These are phyloP conservation scores for Mycteria americana DNA, from an alignment of 2,797 vertebrate species.

Conservation along the genomic window DNA sequence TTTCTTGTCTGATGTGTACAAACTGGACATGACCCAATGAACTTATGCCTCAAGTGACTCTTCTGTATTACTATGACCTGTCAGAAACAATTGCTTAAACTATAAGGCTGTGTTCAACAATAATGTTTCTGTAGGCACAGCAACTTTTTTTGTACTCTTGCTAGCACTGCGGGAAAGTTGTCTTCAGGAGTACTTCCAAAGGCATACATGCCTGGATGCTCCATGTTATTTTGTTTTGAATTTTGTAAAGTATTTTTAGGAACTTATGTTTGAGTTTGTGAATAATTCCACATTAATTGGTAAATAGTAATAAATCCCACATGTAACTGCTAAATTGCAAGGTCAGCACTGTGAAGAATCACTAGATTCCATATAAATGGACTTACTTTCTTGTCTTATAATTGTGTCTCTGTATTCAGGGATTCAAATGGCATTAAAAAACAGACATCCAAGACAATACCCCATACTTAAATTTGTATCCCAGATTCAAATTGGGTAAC, in stretches of 20 bases:
- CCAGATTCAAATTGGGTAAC: neutral
- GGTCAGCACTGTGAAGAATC: neutral
- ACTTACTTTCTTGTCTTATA: neutral
- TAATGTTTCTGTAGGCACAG: conserved; percentile 1
- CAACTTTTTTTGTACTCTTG: neutral
- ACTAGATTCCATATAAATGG: neutral
- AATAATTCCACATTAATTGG: neutral
- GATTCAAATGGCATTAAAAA: neutral
- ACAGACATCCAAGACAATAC: neutral
- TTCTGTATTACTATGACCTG: neutral
- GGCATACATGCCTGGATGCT: neutral
- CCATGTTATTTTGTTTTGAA: neutral
- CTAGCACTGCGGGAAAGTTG: neutral
- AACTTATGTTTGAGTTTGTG: neutral
- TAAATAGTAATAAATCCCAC: neutral
- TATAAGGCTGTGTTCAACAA: neutral
- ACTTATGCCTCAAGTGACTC: conserved; percentile 16
- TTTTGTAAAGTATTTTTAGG: neutral
- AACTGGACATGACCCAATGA: conserved; percentile 38
- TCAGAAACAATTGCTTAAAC: conserved; percentile 30
- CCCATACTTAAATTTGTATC: neutral
- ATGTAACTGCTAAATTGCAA: neutral
- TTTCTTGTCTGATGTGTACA: neutral
- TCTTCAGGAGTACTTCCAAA: neutral
- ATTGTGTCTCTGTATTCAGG: neutral